These are phyloP conservation scores for Phylloscopus whistleri DNA, from an alignment of 2,113 vertebrate species.

Conservation along the genomic window DNA sequence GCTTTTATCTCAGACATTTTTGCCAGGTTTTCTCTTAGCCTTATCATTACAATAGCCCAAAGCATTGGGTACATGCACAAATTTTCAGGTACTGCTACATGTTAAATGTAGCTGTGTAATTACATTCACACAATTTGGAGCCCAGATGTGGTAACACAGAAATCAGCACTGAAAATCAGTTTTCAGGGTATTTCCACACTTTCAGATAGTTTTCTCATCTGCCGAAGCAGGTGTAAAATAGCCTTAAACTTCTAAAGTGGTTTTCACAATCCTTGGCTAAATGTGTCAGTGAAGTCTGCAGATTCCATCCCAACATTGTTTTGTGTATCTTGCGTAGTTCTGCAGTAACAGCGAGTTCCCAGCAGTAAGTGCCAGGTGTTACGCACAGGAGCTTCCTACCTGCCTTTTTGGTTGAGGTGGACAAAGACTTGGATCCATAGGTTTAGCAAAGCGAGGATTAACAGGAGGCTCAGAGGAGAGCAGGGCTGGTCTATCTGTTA, in stretches of 20 bases:
- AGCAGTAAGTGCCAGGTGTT: background rate
- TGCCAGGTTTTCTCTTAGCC: background rate
- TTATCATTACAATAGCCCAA: background rate
- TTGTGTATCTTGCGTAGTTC: background rate
- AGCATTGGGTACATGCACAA: background rate
- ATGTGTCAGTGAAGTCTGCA: background rate
- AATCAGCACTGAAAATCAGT: background rate
- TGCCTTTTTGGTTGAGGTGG: constrained; percentile 80
- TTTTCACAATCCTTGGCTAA: background rate
- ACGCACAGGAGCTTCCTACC: constrained; percentile 76
- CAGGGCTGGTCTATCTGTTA: constrained; percentile 63
- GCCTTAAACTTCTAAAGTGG: background rate
- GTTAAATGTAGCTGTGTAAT: background rate
- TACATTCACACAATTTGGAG: background rate
- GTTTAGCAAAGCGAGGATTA: constrained; percentile 73
- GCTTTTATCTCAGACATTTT: background rate
- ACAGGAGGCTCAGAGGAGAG: constrained; percentile 69
- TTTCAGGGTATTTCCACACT: background rate
- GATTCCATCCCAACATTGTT: background rate
- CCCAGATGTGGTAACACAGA: background rate
- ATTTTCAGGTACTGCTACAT: background rate
- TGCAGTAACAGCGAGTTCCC: background rate
- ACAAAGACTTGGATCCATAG: constrained; percentile 70
- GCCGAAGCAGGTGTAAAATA: background rate
- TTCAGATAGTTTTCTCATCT: background rate